Evolutionary conservation across 2,797 vertebrate genomes (phyloP), one percentile per base, ranked within the genome.

Genomic region (Dallia pectoralis): DNA sequence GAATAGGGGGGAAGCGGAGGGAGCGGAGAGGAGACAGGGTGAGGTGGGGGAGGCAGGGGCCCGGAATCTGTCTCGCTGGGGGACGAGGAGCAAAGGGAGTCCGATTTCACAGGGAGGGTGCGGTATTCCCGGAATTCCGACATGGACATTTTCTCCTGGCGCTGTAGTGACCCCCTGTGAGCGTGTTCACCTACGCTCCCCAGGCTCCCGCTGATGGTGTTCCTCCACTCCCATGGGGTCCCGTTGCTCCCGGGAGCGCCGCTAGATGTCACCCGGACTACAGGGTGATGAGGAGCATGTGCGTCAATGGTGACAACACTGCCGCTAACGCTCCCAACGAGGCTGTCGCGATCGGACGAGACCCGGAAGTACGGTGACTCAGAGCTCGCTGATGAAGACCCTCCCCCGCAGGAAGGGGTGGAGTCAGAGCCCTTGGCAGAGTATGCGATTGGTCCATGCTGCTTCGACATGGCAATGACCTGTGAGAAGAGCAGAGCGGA

Each of bases 391-490:
- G 94, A 95, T 62, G 97, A 95, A 32, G 95, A 97, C 0, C 96
- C 96, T 0, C 88, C 90, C 0, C 91, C 92, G 0, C 95, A 97
- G n/a, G 93, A 94, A 0, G 96, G 96, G 14, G 92, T 91, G 0
- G 95, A 93, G 72, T 98, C 97, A 0, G 95, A 94, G 0, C 92
- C 93, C 78, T 96, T 97, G 4, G 94, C 84, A 1, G 93, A 94
- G 0, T 89, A 85, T 0, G 87, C 74, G 30, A 87, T 74, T 1
- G 90, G 81, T 2, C 93, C 89, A 9, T 93, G 94, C 30, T 94
- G 95, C 89, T 97, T 98, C 5, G 97, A 96, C 95, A 98, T 95
- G 69, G 96, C 95, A 0, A 98, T 96, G 47, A 98, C 96, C 90
- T 98, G 94, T 69, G 4, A 32, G 29, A 32, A 18, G 15, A 59